Percentiles rank a stretch among this genome's conserved stretches.
These are phyloP conservation scores for Ennomos fuscantarius DNA, from an alignment of 2,888 invertebrate genomes.

Conservation along the genomic window DNA sequence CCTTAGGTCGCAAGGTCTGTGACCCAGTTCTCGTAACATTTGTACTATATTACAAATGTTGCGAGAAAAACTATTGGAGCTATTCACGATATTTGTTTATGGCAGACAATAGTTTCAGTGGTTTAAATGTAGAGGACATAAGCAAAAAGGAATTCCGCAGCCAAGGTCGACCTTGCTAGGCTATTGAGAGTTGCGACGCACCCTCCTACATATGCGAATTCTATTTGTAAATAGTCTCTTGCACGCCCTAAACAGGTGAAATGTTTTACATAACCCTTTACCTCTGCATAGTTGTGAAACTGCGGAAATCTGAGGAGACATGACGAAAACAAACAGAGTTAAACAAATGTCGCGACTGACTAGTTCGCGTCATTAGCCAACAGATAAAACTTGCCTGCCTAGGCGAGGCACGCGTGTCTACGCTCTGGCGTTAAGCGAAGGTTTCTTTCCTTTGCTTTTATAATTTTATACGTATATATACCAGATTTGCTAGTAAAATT, in stretches of 20 bases:
- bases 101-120: constrained; percentile 8
- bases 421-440: background rate
- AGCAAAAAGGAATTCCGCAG: constrained; percentile 15
- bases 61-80: constrained; percentile 18
- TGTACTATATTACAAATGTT: constrained; percentile 14
- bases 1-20: constrained; percentile 11
- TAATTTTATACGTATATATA: too few species aligned
- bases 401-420: constrained; percentile 4
- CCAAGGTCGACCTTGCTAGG: constrained; percentile 14
- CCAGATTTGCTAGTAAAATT: background rate
- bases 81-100: constrained; percentile 16
- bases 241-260: constrained; percentile 30
- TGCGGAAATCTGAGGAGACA: constrained; percentile 35
- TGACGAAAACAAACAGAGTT: constrained; percentile 33
- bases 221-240: constrained; percentile 27
- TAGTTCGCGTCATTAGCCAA: constrained; percentile 23
- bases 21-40: too few species aligned
- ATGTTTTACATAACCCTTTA: constrained; percentile 32
- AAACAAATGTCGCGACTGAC: constrained; percentile 28
- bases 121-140: constrained; percentile 8
- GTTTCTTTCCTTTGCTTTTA: constrained; percentile 8
- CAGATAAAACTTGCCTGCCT: constrained; percentile 24
- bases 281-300: constrained; percentile 26
- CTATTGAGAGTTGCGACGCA: constrained; percentile 3
- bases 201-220: constrained; percentile 8